Evolutionary conservation across 1,140 invertebrate genomes (phyloP), one percentile per base, ranked within the genome.

Genomic region (Gryllus bimaculatus): DNA sequence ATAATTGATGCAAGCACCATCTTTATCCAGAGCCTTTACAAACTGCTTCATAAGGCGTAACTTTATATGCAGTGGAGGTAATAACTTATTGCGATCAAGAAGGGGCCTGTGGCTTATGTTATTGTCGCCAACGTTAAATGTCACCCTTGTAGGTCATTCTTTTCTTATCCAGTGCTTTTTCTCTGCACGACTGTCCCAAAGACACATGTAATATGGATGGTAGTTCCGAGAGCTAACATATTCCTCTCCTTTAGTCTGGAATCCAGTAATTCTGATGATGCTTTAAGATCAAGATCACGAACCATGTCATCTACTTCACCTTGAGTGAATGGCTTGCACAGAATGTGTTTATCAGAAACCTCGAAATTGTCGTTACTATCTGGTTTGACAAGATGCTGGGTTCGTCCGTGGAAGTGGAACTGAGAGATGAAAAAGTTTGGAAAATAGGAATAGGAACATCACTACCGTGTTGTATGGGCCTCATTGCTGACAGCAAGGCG

Each of bases 261-360:
- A 74, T 18, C 74, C 8, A 80, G 77, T 79, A 81, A 77, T 81
- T 80, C 78, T 54, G 81, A 78, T 26, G 79, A 20, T 78, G 79
- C 80, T 79, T 81, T 81, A 12, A 81, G 49, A 15, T 75, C 77
- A 26, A 81, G 49, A 78, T 81, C 79, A 73, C n/a, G n/a, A n/a
- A n/a, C n/a, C n/a, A n/a, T n/a, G n/a, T n/a, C n/a, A n/a, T n/a
- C n/a, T n/a, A n/a, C 8, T 73, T 73, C 54, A 73, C 54, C 54
- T 73, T 73, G 54, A 73, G 54, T 73, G 54, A 73, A 73, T 12
- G 54, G 54, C 54, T 73, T 73, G 54, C 54, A 18, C 54, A 73
- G 54, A 73, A 73, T 73, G 54, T 18, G 54, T 73, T 73, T 18
- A 73, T 73, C 54, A 73, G 54, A 73, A 8, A 73, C 54, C 54